phyloP scores from a whole-genome alignment of 2,113 vertebrate genomes.

The Neogale vison region DNA sequence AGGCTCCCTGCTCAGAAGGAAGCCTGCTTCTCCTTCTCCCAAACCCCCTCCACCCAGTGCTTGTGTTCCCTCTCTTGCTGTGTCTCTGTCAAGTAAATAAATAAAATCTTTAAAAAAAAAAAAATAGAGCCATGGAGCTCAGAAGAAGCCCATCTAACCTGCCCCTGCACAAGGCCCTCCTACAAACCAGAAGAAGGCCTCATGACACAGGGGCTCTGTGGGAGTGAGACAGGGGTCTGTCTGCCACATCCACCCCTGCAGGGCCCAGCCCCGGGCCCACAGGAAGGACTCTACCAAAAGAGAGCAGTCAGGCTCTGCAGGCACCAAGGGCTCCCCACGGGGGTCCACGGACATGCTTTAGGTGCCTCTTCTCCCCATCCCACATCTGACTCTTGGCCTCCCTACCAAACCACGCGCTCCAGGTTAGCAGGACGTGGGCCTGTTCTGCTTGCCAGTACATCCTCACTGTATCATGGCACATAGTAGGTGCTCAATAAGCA shows the following conservation, averaged over 20 bases:
- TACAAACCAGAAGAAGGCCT: background rate
- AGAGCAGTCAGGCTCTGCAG: background rate
- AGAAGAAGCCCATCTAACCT: background rate
- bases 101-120: no score
- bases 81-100: no score
- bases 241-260: background rate
- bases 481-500: background rate
- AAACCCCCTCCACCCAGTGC: no score
- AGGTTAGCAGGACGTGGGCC: background rate
- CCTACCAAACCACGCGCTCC: background rate
- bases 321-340: fast-evolving
- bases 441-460: background rate
- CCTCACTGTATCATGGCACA: background rate
- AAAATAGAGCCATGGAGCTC: background rate
- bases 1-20: no score
- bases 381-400: no score
- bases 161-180: background rate
- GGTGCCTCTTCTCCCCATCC: background rate
- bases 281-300: background rate
- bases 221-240: background rate
- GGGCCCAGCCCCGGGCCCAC: background rate
- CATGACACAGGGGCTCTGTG: background rate
- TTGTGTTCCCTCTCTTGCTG: no score
- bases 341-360: background rate
- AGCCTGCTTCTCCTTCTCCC: no score